These are phyloP conservation scores for Pionites leucogaster DNA, from an alignment of 2,113 vertebrate species.

Conservation along the genomic window DNA sequence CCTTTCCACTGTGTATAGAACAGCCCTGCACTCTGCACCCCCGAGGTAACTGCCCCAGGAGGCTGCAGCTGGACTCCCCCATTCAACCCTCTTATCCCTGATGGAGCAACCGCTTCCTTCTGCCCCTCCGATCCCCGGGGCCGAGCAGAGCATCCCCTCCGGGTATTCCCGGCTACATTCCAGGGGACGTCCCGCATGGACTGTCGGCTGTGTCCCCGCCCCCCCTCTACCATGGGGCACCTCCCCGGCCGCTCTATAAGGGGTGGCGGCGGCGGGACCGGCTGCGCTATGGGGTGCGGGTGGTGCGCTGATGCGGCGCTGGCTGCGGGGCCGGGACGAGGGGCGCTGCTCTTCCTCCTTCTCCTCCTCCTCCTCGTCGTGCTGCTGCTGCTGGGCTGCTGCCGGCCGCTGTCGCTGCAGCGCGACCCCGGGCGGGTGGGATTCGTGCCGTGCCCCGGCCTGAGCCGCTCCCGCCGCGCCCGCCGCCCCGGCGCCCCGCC, in stretches of 20 bases:
- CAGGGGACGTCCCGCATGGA: background rate
- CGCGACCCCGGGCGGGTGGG: slow-evolving; percentile 75
- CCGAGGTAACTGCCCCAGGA: background rate
- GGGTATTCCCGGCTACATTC: background rate
- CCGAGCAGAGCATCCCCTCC: background rate
- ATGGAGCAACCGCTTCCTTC: too few species aligned
- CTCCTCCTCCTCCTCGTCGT: background rate
- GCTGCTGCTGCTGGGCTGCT: slow-evolving; percentile 47
- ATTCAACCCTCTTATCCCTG: too few species aligned
- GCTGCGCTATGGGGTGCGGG: background rate
- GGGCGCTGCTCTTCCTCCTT: background rate
- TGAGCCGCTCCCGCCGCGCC: slow-evolving; percentile 18
- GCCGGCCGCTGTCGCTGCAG: slow-evolving; percentile 73
- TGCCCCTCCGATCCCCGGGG: too few species aligned
- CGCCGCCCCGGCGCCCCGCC: slow-evolving; percentile 76
- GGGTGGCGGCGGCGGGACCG: background rate
- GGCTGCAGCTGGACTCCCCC: background rate
- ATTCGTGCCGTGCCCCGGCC: slow-evolving; percentile 50
- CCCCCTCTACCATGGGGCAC: background rate
- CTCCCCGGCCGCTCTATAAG: background rate
- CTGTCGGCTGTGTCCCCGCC: background rate
- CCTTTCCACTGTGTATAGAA: background rate
- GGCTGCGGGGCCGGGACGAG: background rate
- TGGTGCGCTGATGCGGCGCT: background rate
- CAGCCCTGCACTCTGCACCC: background rate